A percentile compares a stretch with the other conserved stretches of the same genome.
These are phyloP conservation scores for Aepyceros melampus DNA, from an alignment of 2,113 vertebrate genomes.

Conservation along the genomic window DNA sequence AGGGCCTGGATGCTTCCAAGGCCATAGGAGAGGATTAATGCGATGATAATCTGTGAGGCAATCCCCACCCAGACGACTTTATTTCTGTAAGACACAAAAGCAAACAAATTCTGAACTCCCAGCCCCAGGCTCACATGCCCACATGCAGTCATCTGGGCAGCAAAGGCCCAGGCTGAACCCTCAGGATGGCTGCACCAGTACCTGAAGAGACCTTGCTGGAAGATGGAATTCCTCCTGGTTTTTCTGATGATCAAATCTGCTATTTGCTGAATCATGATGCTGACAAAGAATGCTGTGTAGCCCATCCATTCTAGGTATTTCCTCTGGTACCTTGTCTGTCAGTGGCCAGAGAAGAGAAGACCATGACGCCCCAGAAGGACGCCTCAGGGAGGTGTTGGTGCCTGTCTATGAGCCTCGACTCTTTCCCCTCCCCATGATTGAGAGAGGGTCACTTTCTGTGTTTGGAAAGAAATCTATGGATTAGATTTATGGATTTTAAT, in stretches of 20 bases:
- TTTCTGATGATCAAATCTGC: slow-evolving; percentile 88
- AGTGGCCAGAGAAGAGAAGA: neutral
- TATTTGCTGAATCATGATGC: slow-evolving; percentile 85
- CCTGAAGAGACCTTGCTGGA: slow-evolving; percentile 86
- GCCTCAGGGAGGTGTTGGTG: neutral
- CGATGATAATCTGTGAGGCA: slow-evolving; percentile 82
- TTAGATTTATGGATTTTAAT: neutral
- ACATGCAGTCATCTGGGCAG: neutral
- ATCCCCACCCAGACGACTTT: slow-evolving; percentile 86
- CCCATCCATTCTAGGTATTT: slow-evolving; percentile 79
- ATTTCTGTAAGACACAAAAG: slow-evolving; percentile 76
- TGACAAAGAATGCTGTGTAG: slow-evolving; percentile 86
- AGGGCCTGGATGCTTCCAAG: slow-evolving; percentile 79
- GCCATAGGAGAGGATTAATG: slow-evolving; percentile 79
- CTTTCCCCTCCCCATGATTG: neutral
- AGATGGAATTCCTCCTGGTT: slow-evolving; percentile 85
- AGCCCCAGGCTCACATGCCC: too few relatives aligned
- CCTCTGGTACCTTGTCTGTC: slow-evolving; percentile 82
- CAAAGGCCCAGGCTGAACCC: neutral
- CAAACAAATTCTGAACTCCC: neutral
- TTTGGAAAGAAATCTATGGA: neutral
- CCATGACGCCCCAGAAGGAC: neutral
- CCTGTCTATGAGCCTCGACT: neutral
- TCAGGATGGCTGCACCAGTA: neutral
- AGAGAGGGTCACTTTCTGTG: neutral